Percentiles rank a stretch among this genome's conserved stretches.
Conservation (phyloP, 2,797 vertebrate species). For the Schizopygopsis pylzovi region DNA sequence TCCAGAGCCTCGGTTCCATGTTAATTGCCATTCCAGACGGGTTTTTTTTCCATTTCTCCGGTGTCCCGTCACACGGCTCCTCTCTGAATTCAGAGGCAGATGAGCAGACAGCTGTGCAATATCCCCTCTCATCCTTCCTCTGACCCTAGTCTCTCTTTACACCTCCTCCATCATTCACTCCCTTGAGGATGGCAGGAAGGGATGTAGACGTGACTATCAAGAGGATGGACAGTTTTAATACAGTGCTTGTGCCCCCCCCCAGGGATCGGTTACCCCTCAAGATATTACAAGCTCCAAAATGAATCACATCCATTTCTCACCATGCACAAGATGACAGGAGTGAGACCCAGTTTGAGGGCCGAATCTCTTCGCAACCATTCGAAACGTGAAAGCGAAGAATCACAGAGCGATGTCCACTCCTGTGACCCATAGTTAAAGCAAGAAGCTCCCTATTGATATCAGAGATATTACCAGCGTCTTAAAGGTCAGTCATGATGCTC, state of each 20-base stretch:
- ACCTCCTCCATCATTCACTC: slow-evolving; percentile 37
- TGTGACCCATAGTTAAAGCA: slow-evolving; percentile 39
- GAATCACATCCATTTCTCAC: slow-evolving; percentile 81
- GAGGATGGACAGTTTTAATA: slow-evolving; percentile 85
- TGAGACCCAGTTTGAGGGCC: slow-evolving; percentile 67
- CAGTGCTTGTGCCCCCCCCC: slow-evolving; percentile 64
- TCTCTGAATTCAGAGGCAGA: slow-evolving; percentile 21
- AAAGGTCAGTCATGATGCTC: slow-evolving; percentile 31
- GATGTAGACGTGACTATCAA: slow-evolving; percentile 56
- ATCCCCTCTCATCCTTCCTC: slow-evolving; percentile 26
- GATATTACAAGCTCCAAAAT: slow-evolving; percentile 79
- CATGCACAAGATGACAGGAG: slow-evolving; percentile 72
- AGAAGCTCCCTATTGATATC: slow-evolving; percentile 37
- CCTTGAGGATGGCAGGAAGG: slow-evolving; percentile 49
- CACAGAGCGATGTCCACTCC: slow-evolving; percentile 37
- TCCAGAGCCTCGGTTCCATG: neutral
- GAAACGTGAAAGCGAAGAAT: slow-evolving; percentile 62
- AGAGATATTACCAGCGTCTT: slow-evolving; percentile 23
- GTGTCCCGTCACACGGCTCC: neutral
- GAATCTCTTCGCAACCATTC: slow-evolving; percentile 57
- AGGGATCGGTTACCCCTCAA: slow-evolving; percentile 73
- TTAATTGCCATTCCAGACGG: neutral
- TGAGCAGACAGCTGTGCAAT: slow-evolving; percentile 47
- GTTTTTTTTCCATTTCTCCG: neutral
- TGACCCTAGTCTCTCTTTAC: slow-evolving; percentile 37